A percentile compares a stretch with the other conserved stretches of the same genome.
These are phyloP conservation scores for Gymnocheta viridis DNA, from an alignment of 2,888 invertebrate species.

Conservation along the genomic window DNA sequence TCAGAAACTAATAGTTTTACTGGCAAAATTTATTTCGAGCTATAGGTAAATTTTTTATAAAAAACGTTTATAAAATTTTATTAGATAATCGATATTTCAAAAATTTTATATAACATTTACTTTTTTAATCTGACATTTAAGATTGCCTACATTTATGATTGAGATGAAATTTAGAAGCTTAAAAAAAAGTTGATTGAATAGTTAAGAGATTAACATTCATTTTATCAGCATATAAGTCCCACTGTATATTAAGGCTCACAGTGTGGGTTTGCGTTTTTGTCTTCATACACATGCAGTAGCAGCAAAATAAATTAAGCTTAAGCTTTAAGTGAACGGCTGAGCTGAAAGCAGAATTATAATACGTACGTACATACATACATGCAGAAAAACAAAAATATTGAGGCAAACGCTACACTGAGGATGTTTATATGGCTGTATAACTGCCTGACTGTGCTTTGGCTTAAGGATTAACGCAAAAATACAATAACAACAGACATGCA, in stretches of 20 bases:
- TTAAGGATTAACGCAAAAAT: conserved; percentile 81
- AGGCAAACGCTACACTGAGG: background rate
- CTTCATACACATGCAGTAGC: conserved; percentile 63
- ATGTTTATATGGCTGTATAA: conserved; percentile 52
- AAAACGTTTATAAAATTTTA: too few relatives aligned
- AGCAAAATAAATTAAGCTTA: conserved; percentile 68
- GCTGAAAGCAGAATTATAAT: conserved; percentile 43
- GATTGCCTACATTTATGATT: background rate
- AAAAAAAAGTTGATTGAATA: background rate
- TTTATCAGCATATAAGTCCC: background rate
- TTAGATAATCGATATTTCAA: too few relatives aligned
- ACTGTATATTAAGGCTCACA: background rate
- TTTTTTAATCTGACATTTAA: background rate
- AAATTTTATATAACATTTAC: too few relatives aligned
- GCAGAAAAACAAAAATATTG: background rate
- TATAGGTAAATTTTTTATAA: too few relatives aligned
- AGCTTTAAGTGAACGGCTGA: conserved; percentile 66
- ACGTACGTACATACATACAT: conserved; percentile 2
- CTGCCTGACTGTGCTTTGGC: conserved; percentile 77
- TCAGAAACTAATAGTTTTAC: too few relatives aligned
- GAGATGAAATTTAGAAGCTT: background rate
- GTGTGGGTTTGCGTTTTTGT: conserved; percentile 9
- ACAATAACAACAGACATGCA: conserved; percentile 73
- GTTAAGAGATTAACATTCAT: background rate
- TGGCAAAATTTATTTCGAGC: too few relatives aligned